Base-by-base conservation (phyloP, 1,140 invertebrate species). In the Neocloeon triangulifer region DNA sequence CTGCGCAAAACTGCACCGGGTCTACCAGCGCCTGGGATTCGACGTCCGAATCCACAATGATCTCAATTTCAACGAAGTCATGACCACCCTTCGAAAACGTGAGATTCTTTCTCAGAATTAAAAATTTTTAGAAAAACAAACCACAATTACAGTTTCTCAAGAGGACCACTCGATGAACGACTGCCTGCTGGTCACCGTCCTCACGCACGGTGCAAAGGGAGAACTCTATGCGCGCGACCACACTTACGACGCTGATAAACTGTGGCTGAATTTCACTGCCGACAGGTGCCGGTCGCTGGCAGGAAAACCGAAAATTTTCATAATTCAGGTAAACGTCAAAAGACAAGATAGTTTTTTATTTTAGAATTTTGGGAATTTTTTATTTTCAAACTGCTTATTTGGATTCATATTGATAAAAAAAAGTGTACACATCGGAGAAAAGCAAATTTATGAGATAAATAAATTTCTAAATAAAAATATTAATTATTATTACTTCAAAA, bases 271-370 rank as follows among this genome's bases (percentile, higher is more conserved):
- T 35, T 94, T 95, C 46, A 84, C 82, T 25, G 74, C 79, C 7
- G 71, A 88, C 47, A 73, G 67, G 37, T 92, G 86, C 45, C 70
- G 70, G 14, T 63, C 72, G 32, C 56, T 96, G 25, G 79, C 80
- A 41, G 88, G 88, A n/a, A 91, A 91, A 55, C 85, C 85, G 8
- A 92, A 92, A 50, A 36, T 92, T 26, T 89, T 89, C 50, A 86
- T 92, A 41, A 74, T 91, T 41, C 82, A 77, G 53, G 69, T 66
- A 45, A 36, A 36, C 38, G 25, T 34, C 15, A 5, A 16, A n/a
- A n/a, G n/a, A n/a, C n/a, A n/a, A n/a, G n/a, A n/a, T n/a, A n/a
- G n/a, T n/a, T n/a, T n/a, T n/a, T n/a, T n/a, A n/a, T n/a, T n/a
- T n/a, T n/a, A n/a, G n/a, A n/a, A n/a, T n/a, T n/a, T n/a, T n/a